Conservation (phyloP, 2,797 vertebrate genomes). For the Cryptoprocta ferox region DNA sequence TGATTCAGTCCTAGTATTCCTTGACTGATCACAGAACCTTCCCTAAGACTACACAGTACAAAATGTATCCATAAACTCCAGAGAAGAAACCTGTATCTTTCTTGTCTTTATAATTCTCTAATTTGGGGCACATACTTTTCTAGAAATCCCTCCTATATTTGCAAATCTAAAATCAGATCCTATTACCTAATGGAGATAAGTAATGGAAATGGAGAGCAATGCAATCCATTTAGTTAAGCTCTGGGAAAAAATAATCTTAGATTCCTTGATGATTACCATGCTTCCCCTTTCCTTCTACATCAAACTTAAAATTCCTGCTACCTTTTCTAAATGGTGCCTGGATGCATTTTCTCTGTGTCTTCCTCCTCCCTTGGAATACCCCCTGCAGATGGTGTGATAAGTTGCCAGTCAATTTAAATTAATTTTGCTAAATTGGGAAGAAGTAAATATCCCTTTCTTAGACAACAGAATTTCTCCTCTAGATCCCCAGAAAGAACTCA, state of each 20-base stretch:
- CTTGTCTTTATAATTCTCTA: background rate
- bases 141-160: background rate
- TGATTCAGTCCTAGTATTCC: background rate
- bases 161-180: background rate
- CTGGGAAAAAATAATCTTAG: background rate
- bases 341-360: background rate
- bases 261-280: background rate
- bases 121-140: background rate
- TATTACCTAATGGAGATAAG: background rate
- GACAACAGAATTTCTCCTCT: slow-evolving; percentile 47
- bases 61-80: background rate
- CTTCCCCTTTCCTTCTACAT: background rate
- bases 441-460: slow-evolving; percentile 48
- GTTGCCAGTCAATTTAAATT: slow-evolving; percentile 47
- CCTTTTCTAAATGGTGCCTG: background rate
- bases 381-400: background rate
- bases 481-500: slow-evolving; percentile 44
- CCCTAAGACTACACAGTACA: background rate
- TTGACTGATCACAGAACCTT: background rate
- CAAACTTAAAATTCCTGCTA: background rate
- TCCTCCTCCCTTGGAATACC: background rate
- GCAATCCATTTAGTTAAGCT: background rate
- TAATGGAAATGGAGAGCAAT: background rate
- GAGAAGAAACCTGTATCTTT: background rate
- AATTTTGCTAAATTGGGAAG: slow-evolving; percentile 61